Evolutionary conservation across 2,888 invertebrate species (phyloP).

Genomic region (Eristalis intricaria): DNA sequence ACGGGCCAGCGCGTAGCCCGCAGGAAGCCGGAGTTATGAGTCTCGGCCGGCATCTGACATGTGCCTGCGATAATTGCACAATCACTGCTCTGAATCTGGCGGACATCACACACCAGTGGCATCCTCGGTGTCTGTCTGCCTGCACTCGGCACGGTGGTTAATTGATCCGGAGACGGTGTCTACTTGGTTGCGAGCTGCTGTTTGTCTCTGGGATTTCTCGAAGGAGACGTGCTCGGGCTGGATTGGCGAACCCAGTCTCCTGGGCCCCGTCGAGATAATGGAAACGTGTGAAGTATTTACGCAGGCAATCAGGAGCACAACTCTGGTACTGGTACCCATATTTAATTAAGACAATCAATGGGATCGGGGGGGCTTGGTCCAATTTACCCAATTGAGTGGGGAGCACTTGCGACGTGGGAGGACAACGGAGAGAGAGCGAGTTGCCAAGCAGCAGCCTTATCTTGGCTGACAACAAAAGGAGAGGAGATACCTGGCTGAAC

Average conservation of each 20-base stretch:
- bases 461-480: neutral
- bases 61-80: conserved; percentile 36
- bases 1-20: neutral
- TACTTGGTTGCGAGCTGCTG: conserved; percentile 1
- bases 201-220: neutral
- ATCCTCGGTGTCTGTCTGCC: neutral
- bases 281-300: conserved; percentile 31
- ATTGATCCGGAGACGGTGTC: neutral
- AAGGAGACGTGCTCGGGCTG: neutral
- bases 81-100: conserved; percentile 20
- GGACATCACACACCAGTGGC: neutral
- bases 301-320: conserved; percentile 24
- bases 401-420: neutral
- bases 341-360: conserved; percentile 29
- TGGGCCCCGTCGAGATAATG: conserved; percentile 29
- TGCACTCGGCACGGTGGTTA: neutral
- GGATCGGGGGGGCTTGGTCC: neutral
- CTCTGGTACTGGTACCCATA: conserved; percentile 35
- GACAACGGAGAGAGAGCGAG: neutral
- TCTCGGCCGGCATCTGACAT: conserved; percentile 1
- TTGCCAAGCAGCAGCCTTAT: neutral
- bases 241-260: neutral
- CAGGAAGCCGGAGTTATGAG: neutral
- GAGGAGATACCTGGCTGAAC: neutral
- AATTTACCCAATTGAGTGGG: neutral